Evolutionary conservation across 2,113 vertebrate species (phyloP).

Genomic region (Phalacrocorax carbo): DNA sequence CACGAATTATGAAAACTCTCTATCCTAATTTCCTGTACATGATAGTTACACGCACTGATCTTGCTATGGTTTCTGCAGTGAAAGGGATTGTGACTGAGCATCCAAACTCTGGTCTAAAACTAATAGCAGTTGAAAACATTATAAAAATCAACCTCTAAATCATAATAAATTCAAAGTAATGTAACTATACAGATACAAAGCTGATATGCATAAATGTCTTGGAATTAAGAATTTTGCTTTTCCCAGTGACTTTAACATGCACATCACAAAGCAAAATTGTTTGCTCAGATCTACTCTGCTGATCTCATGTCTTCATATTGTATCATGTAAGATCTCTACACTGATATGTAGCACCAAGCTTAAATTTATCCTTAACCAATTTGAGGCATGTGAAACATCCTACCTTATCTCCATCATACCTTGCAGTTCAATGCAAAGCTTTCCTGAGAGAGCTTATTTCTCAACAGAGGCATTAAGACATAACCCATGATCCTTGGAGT

Average conservation of each 20-base stretch:
- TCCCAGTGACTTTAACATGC: not conserved
- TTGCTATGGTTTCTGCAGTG: not conserved
- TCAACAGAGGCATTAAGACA: not conserved
- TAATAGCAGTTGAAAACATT: not conserved
- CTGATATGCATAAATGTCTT: not conserved
- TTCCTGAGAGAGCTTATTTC: not conserved
- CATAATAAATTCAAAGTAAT: not conserved
- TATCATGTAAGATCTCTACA: not conserved
- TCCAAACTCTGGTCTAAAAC: not conserved
- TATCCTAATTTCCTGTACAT: slow-evolving; percentile 31
- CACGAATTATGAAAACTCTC: slow-evolving; percentile 31
- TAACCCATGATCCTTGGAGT: not conserved
- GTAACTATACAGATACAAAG: not conserved
- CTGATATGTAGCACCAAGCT: not conserved
- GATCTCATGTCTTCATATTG: not conserved
- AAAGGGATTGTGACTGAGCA: not conserved
- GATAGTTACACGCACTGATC: slow-evolving; percentile 25
- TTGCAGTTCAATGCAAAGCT: not conserved
- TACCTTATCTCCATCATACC: not conserved
- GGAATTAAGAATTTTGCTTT: not conserved
- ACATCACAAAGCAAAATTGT: not conserved
- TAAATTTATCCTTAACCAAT: not conserved
- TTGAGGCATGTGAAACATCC: not conserved
- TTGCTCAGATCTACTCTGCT: not conserved
- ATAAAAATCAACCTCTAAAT: slow-evolving; percentile 1